A percentile compares a stretch with the other conserved stretches of the same genome.
These are phyloP conservation scores for Allobates femoralis DNA, from an alignment of 2,797 vertebrate species.

Conservation along the genomic window DNA sequence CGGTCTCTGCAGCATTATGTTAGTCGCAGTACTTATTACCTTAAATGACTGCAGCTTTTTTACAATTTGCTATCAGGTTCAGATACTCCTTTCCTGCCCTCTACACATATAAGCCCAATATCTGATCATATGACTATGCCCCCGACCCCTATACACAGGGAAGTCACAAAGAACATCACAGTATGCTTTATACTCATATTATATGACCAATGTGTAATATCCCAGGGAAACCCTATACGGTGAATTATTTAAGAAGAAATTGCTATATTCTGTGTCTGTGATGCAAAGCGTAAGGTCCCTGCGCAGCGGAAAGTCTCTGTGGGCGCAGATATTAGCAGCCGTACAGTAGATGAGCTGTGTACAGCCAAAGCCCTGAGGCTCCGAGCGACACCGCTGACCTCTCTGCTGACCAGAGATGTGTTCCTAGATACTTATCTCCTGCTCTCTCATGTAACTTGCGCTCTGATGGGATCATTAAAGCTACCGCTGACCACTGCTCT, in stretches of 20 bases:
- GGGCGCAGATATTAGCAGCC: neutral
- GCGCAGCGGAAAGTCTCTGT: neutral
- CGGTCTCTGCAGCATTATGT: neutral
- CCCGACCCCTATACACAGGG: too few relatives aligned
- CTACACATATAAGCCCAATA: too few relatives aligned
- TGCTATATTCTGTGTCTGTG: neutral
- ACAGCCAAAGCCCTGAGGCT: neutral
- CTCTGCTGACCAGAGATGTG: slow-evolving; percentile 16
- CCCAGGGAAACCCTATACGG: neutral
- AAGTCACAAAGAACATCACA: too few relatives aligned
- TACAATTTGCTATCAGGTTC: too few relatives aligned
- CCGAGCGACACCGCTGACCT: neutral
- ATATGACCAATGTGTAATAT: neutral
- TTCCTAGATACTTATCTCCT: neutral
- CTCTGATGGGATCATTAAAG: slow-evolving; percentile 3
- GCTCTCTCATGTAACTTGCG: neutral
- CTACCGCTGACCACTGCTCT: neutral
- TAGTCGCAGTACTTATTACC: neutral
- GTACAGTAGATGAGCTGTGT: neutral
- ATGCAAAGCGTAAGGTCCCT: neutral
- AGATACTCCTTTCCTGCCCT: too few relatives aligned
- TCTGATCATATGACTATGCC: too few relatives aligned
- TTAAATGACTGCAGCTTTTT: neutral
- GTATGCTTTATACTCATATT: neutral
- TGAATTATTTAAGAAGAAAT: neutral